A percentile compares a stretch with the other conserved stretches of the same genome.
Conservation (phyloP, 2,113 vertebrate genomes). For the Tinamus guttatus region DNA sequence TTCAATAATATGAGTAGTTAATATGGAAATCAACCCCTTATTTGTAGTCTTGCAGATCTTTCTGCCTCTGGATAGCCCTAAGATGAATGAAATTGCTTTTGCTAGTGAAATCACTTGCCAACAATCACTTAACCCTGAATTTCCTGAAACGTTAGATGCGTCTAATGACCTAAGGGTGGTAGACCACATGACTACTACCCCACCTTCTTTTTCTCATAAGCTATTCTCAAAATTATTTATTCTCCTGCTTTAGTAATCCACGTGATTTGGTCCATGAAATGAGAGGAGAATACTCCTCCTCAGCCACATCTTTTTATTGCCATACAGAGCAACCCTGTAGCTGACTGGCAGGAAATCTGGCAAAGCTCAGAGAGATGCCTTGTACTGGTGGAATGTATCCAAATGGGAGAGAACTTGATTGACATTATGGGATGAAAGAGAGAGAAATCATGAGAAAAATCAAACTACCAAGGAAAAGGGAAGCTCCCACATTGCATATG, state of each 20-base stretch:
- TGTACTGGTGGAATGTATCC: neutral
- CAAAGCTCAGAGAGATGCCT: constrained; percentile 6
- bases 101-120: neutral
- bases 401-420: constrained; percentile 8
- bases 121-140: neutral
- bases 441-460: neutral
- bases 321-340: neutral
- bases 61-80: neutral
- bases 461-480: neutral
- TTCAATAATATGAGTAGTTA: neutral
- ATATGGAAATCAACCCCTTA: neutral
- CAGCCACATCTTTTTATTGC: neutral
- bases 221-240: neutral
- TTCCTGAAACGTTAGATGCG: neutral
- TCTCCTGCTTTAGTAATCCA: neutral
- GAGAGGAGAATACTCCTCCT: neutral
- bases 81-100: neutral
- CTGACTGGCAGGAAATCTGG: neutral
- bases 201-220: neutral
- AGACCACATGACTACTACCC: neutral
- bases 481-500: neutral
- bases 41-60: neutral
- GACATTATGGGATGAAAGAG: neutral
- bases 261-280: neutral
- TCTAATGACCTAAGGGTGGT: neutral